These are phyloP conservation scores for Archips xylosteana DNA, from an alignment of 2,888 invertebrate species.

Conservation along the genomic window DNA sequence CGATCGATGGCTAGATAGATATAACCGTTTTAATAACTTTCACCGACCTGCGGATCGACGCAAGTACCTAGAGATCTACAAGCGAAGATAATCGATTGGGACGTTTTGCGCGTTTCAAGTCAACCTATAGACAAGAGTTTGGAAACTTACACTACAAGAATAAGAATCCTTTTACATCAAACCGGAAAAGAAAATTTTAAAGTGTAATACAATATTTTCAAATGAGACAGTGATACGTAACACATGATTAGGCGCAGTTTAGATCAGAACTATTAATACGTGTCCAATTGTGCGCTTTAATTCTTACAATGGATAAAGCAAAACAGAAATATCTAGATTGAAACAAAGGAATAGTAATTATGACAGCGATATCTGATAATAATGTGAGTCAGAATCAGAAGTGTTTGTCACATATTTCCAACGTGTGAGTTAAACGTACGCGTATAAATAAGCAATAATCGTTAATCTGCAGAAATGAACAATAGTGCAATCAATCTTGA, in stretches of 20 bases:
- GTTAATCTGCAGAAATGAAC: background rate
- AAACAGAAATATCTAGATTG: constrained; percentile 12
- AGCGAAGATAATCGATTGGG: constrained; percentile 56
- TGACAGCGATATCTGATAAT: background rate
- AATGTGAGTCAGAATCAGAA: constrained; percentile 10
- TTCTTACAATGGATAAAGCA: constrained; percentile 1
- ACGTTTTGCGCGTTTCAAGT: constrained; percentile 56
- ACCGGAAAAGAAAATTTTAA: background rate
- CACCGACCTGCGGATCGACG: constrained; percentile 50
- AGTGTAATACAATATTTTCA: background rate
- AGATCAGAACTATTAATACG: background rate
- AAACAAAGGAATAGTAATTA: constrained; percentile 16
- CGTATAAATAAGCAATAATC: background rate
- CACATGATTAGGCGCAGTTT: constrained; percentile 4
- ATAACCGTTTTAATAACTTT: constrained; percentile 48
- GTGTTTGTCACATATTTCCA: constrained; percentile 11
- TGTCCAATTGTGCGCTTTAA: background rate
- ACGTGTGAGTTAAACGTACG: background rate
- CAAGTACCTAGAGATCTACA: constrained; percentile 48
- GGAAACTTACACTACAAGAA: constrained; percentile 31
- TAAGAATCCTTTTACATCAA: background rate
- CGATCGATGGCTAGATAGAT: constrained; percentile 4
- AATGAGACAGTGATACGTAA: constrained; percentile 15
- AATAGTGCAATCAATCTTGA: constrained; percentile 24
- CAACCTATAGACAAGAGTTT: constrained; percentile 45